Evolutionary conservation across 2,113 vertebrate genomes (phyloP).

Genomic region (Lampris incognitus): DNA sequence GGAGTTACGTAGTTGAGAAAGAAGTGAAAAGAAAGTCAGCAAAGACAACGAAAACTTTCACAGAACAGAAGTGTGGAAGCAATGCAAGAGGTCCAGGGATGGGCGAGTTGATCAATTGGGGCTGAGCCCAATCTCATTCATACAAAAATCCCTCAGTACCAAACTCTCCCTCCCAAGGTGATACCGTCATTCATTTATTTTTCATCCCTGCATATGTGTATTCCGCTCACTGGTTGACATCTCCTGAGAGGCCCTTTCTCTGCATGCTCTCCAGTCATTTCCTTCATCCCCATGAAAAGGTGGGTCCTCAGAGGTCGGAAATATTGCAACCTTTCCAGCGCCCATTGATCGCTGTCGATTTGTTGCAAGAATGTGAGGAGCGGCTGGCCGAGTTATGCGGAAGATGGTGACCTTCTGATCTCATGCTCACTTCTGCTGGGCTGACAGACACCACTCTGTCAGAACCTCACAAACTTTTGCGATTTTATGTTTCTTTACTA

Average conservation of each 20-base stretch:
- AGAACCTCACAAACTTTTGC: background rate
- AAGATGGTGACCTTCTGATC: conserved; percentile 52
- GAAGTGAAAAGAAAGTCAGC: background rate
- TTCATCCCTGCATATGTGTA: conserved; percentile 50
- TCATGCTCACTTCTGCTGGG: conserved; percentile 22
- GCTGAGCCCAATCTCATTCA: conserved; percentile 64
- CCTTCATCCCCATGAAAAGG: conserved; percentile 67
- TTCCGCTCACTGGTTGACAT: conserved; percentile 58
- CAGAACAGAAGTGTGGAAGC: conserved; percentile 35
- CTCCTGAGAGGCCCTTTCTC: conserved; percentile 63
- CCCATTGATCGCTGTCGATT: conserved; percentile 56
- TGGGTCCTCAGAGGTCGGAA: conserved; percentile 62
- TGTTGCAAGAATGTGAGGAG: conserved; percentile 41
- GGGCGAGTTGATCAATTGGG: conserved; percentile 69
- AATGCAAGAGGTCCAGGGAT: conserved; percentile 48
- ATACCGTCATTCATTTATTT: conserved; percentile 35
- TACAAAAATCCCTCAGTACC: conserved; percentile 46
- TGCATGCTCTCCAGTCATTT: conserved; percentile 54
- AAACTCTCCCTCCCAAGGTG: conserved; percentile 12
- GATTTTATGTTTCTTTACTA: too few species aligned
- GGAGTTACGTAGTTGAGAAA: conserved; percentile 51
- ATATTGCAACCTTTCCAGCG: conserved; percentile 41
- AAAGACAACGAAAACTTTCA: conserved; percentile 49
- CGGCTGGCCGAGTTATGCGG: conserved; percentile 47
- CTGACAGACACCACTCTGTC: conserved; percentile 13